Base-by-base conservation (phyloP, 1,140 invertebrate species). In the Listronotus oregonensis region DNA sequence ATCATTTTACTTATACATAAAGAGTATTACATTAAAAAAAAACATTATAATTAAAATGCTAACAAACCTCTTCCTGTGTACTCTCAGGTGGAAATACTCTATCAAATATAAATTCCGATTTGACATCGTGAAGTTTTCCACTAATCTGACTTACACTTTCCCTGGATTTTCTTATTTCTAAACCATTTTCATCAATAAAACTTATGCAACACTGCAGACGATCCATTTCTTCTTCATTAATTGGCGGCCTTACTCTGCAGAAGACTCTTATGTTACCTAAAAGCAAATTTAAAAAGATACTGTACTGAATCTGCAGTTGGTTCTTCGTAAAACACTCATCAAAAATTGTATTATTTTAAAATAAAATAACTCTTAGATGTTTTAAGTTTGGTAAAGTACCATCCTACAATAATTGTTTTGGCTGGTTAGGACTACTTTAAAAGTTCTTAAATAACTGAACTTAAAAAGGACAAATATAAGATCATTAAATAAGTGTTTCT, bases 101-200 rank as follows among this genome's bases (percentile, higher is more conserved):
- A 74, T 90, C 89, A 75, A 88, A 90, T 1, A 80, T 78, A 69
- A 89, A 90, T 69, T 87, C 85, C 58, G 82, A 78, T 39, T 77
- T 77, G 5, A 56, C 67, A n/a, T 77, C 77, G 51, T 80, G 74
- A 18, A 69, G 51, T 73, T 81, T 82, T 7, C 79, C 77, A 42
- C 42, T 68, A 14, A 64, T 43, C 4, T 34, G 37, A 54, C 50
- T 54, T 10, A 68, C n/a, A 57, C 51, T 71, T 62, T 75, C 73
- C 55, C 79, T 78, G 3, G 70, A 71, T 71, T 79, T 79, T 17
- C 73, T 72, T 34, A 85, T 69, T 73, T 84, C 83, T 1, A 85
- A 73, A 8, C 80, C 80, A 10, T 71, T 74, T 59, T 84, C 82
- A 62, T 84, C 82, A 21, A 80, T 32, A 62, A 80, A 83, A 66